A percentile compares a stretch with the other conserved stretches of the same genome.
Evolutionary conservation across 1,140 invertebrate genomes (phyloP).

Genomic region (Pachyrhynchus sulphureomaculatus): DNA sequence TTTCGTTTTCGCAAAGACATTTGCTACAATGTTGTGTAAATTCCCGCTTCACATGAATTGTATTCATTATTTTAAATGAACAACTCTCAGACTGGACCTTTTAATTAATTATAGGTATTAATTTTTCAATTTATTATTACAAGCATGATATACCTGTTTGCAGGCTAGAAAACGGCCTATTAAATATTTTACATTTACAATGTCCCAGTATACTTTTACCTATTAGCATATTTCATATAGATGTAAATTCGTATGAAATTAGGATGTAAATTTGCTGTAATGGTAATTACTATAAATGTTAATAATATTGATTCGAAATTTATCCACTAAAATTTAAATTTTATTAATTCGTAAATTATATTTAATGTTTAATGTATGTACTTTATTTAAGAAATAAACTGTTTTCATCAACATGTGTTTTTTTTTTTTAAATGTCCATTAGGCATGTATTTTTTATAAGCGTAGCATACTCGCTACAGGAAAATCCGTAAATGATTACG

Average conservation of each 20-base stretch:
- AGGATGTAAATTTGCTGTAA: conserved; percentile 39
- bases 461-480: too few relatives aligned
- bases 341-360: conserved; percentile 30
- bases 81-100: too few relatives aligned
- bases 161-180: not conserved
- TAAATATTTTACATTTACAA: conserved; percentile 4
- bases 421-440: conserved; percentile 7
- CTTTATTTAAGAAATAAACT: conserved; percentile 36
- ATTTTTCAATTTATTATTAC: too few relatives aligned
- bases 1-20: too few relatives aligned
- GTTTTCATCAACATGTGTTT: conserved; percentile 17
- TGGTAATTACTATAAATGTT: conserved; percentile 32
- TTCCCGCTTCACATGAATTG: too few relatives aligned
- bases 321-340: conserved; percentile 24
- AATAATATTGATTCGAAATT: conserved; percentile 23
- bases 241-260: conserved; percentile 34
- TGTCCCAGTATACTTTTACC: conserved; percentile 19
- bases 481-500: not conserved
- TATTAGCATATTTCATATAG: conserved; percentile 23
- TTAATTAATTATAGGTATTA: too few relatives aligned
- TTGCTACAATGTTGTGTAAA: too few relatives aligned
- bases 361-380: conserved; percentile 26
- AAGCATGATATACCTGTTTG: conserved; percentile 5
- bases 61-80: too few relatives aligned
- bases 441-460: too few relatives aligned